Percentiles rank a stretch among this genome's conserved stretches.
Conservation (phyloP, 2,888 invertebrate species). For the Miltochrista miniata region DNA sequence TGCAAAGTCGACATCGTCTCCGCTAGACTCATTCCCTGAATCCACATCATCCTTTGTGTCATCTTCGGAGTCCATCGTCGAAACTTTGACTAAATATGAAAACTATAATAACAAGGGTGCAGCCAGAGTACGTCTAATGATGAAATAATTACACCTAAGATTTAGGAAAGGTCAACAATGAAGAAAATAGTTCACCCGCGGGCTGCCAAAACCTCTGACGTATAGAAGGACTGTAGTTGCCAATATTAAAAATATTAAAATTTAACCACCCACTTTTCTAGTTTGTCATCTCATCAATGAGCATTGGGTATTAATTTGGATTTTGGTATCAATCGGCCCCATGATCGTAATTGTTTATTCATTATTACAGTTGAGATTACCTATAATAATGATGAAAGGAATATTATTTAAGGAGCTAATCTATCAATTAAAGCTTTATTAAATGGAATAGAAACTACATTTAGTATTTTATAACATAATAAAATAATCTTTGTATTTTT, state of each 20-base stretch:
- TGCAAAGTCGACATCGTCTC: slow-evolving; percentile 97
- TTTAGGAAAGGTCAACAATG: slow-evolving; percentile 85
- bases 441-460: too few species aligned
- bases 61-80: slow-evolving; percentile 96
- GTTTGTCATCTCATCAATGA: background rate
- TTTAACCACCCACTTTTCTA: background rate
- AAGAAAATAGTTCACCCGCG: slow-evolving; percentile 85
- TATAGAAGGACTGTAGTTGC: slow-evolving; percentile 45
- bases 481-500: too few species aligned
- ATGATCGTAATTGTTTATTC: too few species aligned
- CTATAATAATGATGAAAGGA: too few species aligned
- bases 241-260: slow-evolving; percentile 10
- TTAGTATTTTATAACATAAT: too few species aligned
- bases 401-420: too few species aligned
- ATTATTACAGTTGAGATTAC: too few species aligned
- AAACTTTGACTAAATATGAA: slow-evolving; percentile 70
- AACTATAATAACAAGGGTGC: slow-evolving; percentile 67
- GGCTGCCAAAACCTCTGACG: slow-evolving; percentile 84
- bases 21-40: slow-evolving; percentile 96
- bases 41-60: slow-evolving; percentile 96
- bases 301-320: too few species aligned
- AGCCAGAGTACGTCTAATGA: slow-evolving; percentile 75
- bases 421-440: too few species aligned
- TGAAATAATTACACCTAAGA: slow-evolving; percentile 84
- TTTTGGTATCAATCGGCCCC: too few species aligned